Evolutionary conservation across 2,113 vertebrate genomes (phyloP).

Genomic region (Pterocles orientalis): DNA sequence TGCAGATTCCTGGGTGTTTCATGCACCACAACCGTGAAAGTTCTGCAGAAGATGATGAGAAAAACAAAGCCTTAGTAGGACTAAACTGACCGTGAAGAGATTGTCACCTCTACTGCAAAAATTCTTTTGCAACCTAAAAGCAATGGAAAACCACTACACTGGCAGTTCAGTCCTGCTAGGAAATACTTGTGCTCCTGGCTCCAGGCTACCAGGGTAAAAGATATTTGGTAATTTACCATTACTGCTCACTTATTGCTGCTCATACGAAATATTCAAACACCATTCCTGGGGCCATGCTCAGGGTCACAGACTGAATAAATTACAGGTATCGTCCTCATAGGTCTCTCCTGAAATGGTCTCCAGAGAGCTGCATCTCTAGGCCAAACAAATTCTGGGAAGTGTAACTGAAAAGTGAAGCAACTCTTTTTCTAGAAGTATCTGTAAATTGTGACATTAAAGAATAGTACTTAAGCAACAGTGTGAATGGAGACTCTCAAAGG

Average conservation of each 20-base stretch:
- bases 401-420: not conserved
- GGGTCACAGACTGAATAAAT: not conserved
- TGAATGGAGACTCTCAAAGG: not conserved
- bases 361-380: not conserved
- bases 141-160: not conserved
- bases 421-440: not conserved
- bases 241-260: not conserved
- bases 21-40: not conserved
- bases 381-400: not conserved
- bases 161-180: not conserved
- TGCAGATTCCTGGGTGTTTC: not conserved
- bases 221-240: not conserved
- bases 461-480: not conserved
- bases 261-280: not conserved
- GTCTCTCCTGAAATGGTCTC: not conserved
- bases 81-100: not conserved
- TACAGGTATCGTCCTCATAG: not conserved
- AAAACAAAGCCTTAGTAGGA: not conserved
- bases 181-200: not conserved
- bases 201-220: not conserved
- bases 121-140: not conserved
- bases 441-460: not conserved
- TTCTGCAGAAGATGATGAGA: not conserved
- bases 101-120: not conserved
- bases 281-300: not conserved